Evolutionary conservation across 2,113 vertebrate species (phyloP).

Genomic region (Limanda limanda): DNA sequence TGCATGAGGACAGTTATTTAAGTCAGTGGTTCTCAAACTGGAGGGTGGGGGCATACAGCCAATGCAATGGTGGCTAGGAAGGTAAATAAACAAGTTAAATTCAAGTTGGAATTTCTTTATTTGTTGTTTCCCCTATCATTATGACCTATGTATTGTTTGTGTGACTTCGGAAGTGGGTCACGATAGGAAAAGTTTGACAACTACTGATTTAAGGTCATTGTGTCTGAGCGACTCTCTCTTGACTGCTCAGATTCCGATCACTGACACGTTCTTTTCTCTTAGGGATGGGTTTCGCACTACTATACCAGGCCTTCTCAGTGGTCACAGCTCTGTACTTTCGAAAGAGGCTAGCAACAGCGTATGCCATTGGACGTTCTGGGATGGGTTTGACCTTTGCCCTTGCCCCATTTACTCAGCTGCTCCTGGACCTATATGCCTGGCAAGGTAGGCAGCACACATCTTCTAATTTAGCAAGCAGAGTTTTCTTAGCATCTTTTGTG

Average conservation of each 20-base stretch:
- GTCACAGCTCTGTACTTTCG: slow-evolving; percentile 87
- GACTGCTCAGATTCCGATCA: neutral
- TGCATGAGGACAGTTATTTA: neutral
- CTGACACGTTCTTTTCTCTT: neutral
- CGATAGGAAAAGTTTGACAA: neutral
- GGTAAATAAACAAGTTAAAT: too few relatives aligned
- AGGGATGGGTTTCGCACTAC: slow-evolving; percentile 90
- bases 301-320: slow-evolving; percentile 90
- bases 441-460: slow-evolving; percentile 81
- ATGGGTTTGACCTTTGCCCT: slow-evolving; percentile 94
- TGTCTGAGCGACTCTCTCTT: neutral
- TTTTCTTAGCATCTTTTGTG: neutral
- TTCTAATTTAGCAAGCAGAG: neutral
- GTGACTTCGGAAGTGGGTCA: neutral
- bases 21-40: neutral
- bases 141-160: neutral
- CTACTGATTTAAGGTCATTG: neutral
- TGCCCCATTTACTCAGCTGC: slow-evolving; percentile 89
- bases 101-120: neutral
- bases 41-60: neutral
- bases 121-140: neutral
- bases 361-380: slow-evolving; percentile 89
- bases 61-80: neutral
- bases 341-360: slow-evolving; percentile 86
- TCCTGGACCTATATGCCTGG: slow-evolving; percentile 90